Evolutionary conservation across 2,888 invertebrate genomes (phyloP), one percentile per base, ranked within the genome.

Genomic region (Nematopogon swammerdamellus): DNA sequence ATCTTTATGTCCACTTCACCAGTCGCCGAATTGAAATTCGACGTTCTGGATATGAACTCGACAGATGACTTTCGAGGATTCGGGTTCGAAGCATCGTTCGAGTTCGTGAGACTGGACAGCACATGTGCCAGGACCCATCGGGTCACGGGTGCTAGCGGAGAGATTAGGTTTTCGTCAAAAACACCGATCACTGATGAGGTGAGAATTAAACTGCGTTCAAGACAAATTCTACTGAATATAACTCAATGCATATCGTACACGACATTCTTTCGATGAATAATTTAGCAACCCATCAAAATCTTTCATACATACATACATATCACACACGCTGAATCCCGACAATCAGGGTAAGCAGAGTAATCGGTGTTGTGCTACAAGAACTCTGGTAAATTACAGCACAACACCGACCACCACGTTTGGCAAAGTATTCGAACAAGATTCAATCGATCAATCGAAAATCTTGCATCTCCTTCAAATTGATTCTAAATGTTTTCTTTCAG

Each of bases 21-120:
- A 56, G 84, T 90, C 30, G 86, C 92, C 14, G 92, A 93, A 64
- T 80, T 95, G 36, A 86, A 88, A 60, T 93, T 95, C 62, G 87
- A 88, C 56, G 89, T 93, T 16, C 82, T 85, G 50, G 87, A 88
- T 58, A 93, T 96, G 95, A 85, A 89, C 54, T 86, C 92, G 1
- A 76, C 89, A 17, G 92, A 95, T 62, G 92, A 95, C 77, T 92
- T 92, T 65, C 85, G 91, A 51, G 87, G 88, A 46, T 83, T 94
- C 56, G 89, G 88, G 62, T 92, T 95, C 67, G 92, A 93, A 66
- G 93, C 89, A 5, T 85, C 85, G 44, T 93, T 90, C 69, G 92
- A 92, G 64, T 92, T 92, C 59, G 81, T 92, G 11, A 84, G 88
- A 59, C 76, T 85, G 45, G 84, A 85, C n/a, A 82, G 84, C 0